Percentiles rank a stretch among this genome's conserved stretches.
Evolutionary conservation across 1,140 invertebrate species (phyloP).

Genomic region (Drosophila busckii): DNA sequence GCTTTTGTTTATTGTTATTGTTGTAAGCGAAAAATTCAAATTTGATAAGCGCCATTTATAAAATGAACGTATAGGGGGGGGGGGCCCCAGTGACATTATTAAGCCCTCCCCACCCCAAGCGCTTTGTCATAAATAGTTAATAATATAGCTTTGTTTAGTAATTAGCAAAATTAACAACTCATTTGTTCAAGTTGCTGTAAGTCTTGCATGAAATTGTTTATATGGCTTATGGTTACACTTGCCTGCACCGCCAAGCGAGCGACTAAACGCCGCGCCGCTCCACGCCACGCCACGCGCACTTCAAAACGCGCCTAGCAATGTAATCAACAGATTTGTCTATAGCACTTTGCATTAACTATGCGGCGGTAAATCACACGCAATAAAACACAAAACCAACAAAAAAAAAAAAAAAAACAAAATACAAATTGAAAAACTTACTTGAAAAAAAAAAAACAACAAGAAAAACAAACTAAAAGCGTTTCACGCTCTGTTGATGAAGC

Average conservation of each 20-base stretch:
- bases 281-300: too few species aligned
- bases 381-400: constrained; percentile 30
- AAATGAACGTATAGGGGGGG: too few species aligned
- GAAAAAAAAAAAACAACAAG: constrained; percentile 3
- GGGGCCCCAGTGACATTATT: constrained; percentile 40
- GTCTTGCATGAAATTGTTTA: background rate
- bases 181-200: constrained; percentile 32
- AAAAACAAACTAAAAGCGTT: constrained; percentile 37
- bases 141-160: too few species aligned
- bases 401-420: constrained; percentile 4
- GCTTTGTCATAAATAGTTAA: too few species aligned
- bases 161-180: constrained; percentile 64
- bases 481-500: constrained; percentile 66
- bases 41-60: constrained; percentile 61
- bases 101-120: background rate
- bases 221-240: constrained; percentile 32
- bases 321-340: constrained; percentile 14
- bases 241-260: constrained; percentile 40
- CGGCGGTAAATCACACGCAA: constrained; percentile 65
- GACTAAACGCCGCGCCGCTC: constrained; percentile 38
- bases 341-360: constrained; percentile 48
- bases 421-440: constrained; percentile 8
- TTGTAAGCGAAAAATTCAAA: constrained; percentile 56
- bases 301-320: constrained; percentile 10
- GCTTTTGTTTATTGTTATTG: constrained; percentile 31